phyloP scores from a whole-genome alignment of 92 coral and sea anemone species.

The Phymanthus crucifer region DNA sequence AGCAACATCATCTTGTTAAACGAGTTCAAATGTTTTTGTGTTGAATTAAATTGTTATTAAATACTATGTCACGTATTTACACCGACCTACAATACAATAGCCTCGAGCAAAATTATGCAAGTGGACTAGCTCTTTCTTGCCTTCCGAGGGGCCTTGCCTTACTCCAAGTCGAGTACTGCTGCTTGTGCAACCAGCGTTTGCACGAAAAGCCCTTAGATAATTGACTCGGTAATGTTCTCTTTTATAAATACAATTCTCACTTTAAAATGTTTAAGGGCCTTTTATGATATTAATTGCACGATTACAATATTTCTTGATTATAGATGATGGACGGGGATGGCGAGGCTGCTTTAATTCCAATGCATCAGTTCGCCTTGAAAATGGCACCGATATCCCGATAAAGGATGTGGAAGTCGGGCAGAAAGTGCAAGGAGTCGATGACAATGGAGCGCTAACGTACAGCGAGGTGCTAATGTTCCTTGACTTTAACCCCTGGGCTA shows the following conservation, averaged over 20 bases:
- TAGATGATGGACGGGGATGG: conserved; percentile 49
- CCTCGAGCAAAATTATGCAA: conserved; percentile 31
- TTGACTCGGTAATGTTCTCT: conserved; percentile 52
- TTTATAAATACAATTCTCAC: conserved; percentile 20
- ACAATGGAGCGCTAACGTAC: conserved; percentile 64
- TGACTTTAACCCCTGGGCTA: conserved; percentile 72
- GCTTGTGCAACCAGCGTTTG: background rate
- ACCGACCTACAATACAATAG: conserved; percentile 26
- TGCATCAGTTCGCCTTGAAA: conserved; percentile 68
- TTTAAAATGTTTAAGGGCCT: conserved; percentile 27
- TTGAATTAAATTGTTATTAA: conserved; percentile 21
- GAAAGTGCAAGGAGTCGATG: conserved; percentile 68
- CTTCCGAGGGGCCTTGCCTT: background rate
- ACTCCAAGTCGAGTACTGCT: background rate
- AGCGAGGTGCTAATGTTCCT: conserved; percentile 87
- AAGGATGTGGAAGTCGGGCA: conserved; percentile 76
- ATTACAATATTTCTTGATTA: conserved; percentile 6
- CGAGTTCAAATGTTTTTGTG: background rate
- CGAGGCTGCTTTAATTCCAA: conserved; percentile 80
- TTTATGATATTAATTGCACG: conserved; percentile 18
- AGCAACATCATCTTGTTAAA: background rate
- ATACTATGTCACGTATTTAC: background rate
- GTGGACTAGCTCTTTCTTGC: background rate
- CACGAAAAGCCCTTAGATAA: conserved; percentile 48
- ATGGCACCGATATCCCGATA: conserved; percentile 58